Base-by-base conservation (phyloP, 2,888 invertebrate genomes). In the Acanthopleura granulata region DNA sequence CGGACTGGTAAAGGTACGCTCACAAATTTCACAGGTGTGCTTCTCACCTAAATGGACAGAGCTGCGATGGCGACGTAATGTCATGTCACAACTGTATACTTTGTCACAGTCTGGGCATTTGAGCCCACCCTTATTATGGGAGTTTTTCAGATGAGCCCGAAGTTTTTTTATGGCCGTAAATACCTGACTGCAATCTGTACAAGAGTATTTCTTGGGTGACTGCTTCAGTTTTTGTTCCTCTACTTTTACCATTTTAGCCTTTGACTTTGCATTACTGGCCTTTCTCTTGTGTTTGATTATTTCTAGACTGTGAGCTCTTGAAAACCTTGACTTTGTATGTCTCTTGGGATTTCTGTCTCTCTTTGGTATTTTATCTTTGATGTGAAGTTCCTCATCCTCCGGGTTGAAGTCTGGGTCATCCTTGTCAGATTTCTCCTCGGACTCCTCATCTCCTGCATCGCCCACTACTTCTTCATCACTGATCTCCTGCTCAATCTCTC, bases 1-100 rank as follows among this genome's bases (percentile, higher is more conserved):
- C 71, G 83, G 83, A 30, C 85, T 80, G 3, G 83, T 83, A 73
- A 88, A 87, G 14, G 72, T 74, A 75, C 87, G 86, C 0, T 81
- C 83, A 78, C 89, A 89, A 6, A 80, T 72, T 30, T 87, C 84
- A 80, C 89, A 89, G 69, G 78, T 78, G 72, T 79, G 79, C 30
- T 78, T 77, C 50, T 78, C 78, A 30, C 72, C 72, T 22, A 75
- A 75, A 75, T 81, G 82, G 1, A 72, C 73, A 29, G 77, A 66
- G 22, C 25, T 66, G 9, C 15, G 18, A 25, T 66, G 66, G 22
- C 50, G 49, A 9, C 25, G 18, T n/a, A 71, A 40, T 16, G 40
- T 71, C 50, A 49, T n/a, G 15, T 18, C 18, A 71, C 49, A 71
- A 25, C 71, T 71, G 50, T 22, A 49, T 49, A 71, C 25, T 49